Conservation (phyloP, 2,113 vertebrate species). For the Galeopterus variegatus region DNA sequence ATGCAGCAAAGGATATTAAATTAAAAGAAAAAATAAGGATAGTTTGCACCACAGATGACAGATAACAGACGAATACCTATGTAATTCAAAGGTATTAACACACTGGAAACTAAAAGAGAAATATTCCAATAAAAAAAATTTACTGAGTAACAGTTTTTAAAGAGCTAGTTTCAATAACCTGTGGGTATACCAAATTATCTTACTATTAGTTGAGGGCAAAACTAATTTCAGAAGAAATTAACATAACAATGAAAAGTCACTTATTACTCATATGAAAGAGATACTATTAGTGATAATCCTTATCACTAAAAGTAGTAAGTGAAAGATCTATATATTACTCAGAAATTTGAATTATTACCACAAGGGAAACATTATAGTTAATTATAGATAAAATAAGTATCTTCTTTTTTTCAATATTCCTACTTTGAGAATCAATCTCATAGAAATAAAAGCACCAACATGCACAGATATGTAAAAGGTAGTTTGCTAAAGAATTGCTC, state of each 20-base stretch:
- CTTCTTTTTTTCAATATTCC: background rate
- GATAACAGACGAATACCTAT: background rate
- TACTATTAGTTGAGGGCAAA: background rate
- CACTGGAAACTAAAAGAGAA: background rate
- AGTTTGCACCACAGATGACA: background rate
- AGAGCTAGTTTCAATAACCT: background rate
- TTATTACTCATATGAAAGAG: background rate
- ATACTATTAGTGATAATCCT: background rate
- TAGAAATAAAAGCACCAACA: background rate
- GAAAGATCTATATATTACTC: background rate
- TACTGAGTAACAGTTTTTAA: background rate
- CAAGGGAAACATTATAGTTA: background rate
- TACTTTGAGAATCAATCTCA: background rate
- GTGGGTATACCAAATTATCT: background rate
- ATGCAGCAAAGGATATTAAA: background rate
- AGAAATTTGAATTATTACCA: background rate
- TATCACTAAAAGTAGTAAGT: background rate
- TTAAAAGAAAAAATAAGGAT: background rate
- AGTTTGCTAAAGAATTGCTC: background rate
- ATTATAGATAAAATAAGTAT: background rate
- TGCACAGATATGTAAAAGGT: background rate
- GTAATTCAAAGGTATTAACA: background rate
- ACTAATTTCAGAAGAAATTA: background rate
- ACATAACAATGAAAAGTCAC: background rate
- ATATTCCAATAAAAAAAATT: background rate